These are phyloP conservation scores for Perizoma flavofasciatum DNA, from an alignment of 2,888 invertebrate species.

Conservation along the genomic window DNA sequence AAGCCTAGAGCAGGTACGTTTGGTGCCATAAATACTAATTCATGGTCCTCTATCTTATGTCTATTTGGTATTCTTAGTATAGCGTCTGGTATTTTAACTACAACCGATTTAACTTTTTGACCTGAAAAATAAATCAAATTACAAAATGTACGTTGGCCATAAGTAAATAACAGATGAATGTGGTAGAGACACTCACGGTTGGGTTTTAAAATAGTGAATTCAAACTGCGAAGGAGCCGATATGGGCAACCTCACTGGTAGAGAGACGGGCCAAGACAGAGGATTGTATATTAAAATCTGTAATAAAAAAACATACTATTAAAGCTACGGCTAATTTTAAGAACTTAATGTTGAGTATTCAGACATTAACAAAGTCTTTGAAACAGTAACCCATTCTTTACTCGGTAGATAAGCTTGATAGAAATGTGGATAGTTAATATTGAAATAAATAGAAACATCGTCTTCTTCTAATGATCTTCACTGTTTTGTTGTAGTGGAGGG, in stretches of 20 bases:
- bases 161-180: no score
- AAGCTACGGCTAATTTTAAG: no score
- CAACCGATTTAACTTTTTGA: slow-evolving; percentile 80
- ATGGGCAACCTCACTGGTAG: slow-evolving; percentile 86
- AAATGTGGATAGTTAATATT: no score
- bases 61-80: slow-evolving; percentile 83
- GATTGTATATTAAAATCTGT: slow-evolving; percentile 90
- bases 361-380: no score
- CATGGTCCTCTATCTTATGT: slow-evolving; percentile 80
- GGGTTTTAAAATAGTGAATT: slow-evolving; percentile 80
- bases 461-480: no score
- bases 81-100: slow-evolving; percentile 84
- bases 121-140: slow-evolving; percentile 52
- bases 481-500: no score
- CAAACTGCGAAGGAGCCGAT: slow-evolving; percentile 35
- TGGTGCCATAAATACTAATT: slow-evolving; percentile 87
- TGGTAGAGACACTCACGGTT: slow-evolving; percentile 70
- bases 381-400: no score
- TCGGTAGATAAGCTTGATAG: no score
- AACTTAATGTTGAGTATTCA: no score
- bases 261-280: slow-evolving; percentile 86
- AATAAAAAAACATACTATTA: background rate
- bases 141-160: no score
- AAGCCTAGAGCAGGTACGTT: slow-evolving; percentile 88
- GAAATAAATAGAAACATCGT: no score